A percentile compares a stretch with the other conserved stretches of the same genome.
These are phyloP conservation scores for Rhynchonycteris naso DNA, from an alignment of 2,797 vertebrate genomes.

Conservation along the genomic window DNA sequence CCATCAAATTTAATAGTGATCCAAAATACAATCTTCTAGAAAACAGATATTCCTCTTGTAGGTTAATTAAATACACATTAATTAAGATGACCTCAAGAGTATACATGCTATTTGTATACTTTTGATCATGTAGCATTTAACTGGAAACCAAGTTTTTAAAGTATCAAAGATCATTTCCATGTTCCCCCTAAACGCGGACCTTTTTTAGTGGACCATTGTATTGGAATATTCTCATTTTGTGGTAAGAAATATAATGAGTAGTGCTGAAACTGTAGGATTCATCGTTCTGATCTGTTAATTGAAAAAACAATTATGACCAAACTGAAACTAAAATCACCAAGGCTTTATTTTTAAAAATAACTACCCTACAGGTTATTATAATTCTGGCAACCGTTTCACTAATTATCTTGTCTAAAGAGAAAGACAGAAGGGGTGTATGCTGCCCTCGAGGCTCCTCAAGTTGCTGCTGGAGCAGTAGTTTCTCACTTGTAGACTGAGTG, in stretches of 20 bases:
- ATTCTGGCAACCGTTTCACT: conserved; percentile 49
- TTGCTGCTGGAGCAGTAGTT: conserved; percentile 36
- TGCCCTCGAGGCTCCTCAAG: conserved; percentile 61
- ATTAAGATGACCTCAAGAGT: neutral
- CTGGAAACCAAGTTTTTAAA: conserved; percentile 20
- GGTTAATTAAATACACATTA: neutral
- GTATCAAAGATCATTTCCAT: conserved; percentile 59
- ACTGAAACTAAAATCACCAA: conserved; percentile 55
- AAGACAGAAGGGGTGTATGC: conserved; percentile 22
- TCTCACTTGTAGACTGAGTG: conserved; percentile 47
- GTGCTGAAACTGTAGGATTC: conserved; percentile 39
- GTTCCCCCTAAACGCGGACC: neutral
- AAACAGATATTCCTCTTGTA: neutral
- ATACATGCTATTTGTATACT: neutral
- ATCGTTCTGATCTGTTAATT: conserved; percentile 67
- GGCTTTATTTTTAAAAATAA: conserved; percentile 66
- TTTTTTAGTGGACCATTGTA: conserved; percentile 60
- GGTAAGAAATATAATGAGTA: conserved; percentile 35
- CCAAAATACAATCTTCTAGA: neutral
- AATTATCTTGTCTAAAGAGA: conserved; percentile 62
- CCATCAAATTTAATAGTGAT: neutral
- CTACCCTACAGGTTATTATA: conserved; percentile 50
- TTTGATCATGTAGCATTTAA: conserved; percentile 11
- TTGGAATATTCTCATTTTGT: conserved; percentile 60
- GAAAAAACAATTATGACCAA: conserved; percentile 72